These are phyloP conservation scores for Cantharis rufa DNA, from an alignment of 2,888 invertebrate genomes.

Conservation along the genomic window DNA sequence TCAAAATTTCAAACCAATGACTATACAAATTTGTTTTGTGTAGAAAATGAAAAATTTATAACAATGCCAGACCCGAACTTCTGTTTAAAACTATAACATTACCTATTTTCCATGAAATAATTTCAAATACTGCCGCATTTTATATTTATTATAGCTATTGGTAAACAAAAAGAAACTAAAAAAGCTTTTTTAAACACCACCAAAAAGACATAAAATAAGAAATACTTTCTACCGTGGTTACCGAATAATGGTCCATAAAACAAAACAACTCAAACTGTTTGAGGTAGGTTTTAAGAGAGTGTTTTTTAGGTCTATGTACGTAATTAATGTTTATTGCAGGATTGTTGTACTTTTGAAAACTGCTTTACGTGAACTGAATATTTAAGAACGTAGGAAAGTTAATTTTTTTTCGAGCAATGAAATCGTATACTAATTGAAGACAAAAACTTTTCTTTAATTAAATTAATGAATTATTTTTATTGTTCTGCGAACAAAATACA, in stretches of 20 bases:
- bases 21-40: constrained; percentile 28
- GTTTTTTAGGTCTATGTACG: not conserved
- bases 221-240: not conserved
- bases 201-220: not conserved
- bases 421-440: not conserved
- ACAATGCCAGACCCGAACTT: constrained; percentile 21
- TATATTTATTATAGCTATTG: not conserved
- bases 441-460: not conserved
- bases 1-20: constrained; percentile 27
- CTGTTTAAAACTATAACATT: constrained; percentile 27
- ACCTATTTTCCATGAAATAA: not conserved
- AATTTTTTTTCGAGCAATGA: not conserved
- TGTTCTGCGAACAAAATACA: not conserved
- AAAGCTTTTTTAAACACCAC: not conserved
- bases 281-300: not conserved
- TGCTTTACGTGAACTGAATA: not conserved
- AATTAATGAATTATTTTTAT: not conserved
- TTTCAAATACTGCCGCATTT: not conserved
- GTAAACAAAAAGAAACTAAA: not conserved
- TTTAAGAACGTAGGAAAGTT: not conserved
- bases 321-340: not conserved
- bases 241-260: not conserved
- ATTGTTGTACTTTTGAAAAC: not conserved
- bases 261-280: not conserved
- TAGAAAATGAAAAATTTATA: constrained; percentile 33